A percentile compares a stretch with the other conserved stretches of the same genome.
Evolutionary conservation across 2,797 vertebrate genomes (phyloP).

Genomic region (Sebastes ruberrimus): DNA sequence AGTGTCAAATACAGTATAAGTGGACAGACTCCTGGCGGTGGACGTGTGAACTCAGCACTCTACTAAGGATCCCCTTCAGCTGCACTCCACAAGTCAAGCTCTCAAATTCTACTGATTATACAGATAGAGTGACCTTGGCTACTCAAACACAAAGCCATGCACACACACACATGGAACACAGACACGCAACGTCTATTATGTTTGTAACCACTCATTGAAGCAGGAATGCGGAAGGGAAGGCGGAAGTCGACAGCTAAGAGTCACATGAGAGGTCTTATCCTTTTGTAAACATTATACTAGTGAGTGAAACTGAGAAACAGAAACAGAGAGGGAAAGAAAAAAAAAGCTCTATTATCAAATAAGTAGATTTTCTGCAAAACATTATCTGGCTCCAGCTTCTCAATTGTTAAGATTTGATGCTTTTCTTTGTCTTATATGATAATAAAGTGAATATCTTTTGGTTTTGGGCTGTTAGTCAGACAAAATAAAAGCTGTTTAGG

Average conservation of each 20-base stretch:
- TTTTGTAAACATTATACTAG: conserved; percentile 60
- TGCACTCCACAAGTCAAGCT: conserved; percentile 4
- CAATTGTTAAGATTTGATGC: background rate
- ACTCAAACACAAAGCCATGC: background rate
- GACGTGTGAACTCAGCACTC: background rate
- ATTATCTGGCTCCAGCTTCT: background rate
- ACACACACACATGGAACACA: background rate
- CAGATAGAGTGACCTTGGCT: conserved; percentile 28
- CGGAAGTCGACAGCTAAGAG: conserved; percentile 53
- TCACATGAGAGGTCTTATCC: conserved; percentile 75
- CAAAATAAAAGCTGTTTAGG: background rate
- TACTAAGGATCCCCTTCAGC: background rate
- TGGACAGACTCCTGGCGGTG: background rate
- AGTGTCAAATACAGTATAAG: background rate
- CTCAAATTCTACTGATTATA: conserved; percentile 21
- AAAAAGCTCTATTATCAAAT: no score
- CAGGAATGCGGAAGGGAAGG: conserved; percentile 71
- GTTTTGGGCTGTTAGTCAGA: background rate
- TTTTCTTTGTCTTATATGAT: background rate
- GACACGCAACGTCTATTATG: conserved; percentile 10
- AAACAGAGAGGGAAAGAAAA: background rate
- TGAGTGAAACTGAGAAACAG: conserved; percentile 19
- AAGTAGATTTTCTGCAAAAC: background rate
- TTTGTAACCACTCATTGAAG: conserved; percentile 43
- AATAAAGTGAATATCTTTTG: background rate